These are phyloP conservation scores for Caradrina clavipalpis DNA, from an alignment of 2,888 invertebrate species.

Conservation along the genomic window DNA sequence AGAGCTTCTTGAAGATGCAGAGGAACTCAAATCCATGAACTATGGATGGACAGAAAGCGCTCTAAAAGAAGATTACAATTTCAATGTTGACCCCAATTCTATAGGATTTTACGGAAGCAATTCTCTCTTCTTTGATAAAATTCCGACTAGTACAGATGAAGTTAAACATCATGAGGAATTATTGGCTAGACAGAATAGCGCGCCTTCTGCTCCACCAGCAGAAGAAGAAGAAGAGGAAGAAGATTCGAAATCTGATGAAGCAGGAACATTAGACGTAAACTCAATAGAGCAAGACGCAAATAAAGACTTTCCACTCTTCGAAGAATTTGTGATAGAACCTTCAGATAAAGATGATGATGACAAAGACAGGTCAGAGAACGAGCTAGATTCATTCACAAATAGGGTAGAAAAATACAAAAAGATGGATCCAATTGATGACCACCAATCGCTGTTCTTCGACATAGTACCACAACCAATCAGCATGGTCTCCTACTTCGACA, in stretches of 20 bases:
- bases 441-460: slow-evolving; percentile 52
- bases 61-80: slow-evolving; percentile 68
- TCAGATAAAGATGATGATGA: slow-evolving; percentile 84
- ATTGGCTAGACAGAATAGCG: slow-evolving; percentile 73
- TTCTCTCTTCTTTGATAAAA: slow-evolving; percentile 76
- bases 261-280: slow-evolving; percentile 81
- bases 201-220: slow-evolving; percentile 80
- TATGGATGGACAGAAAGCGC: slow-evolving; percentile 76
- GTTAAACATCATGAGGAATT: slow-evolving; percentile 77
- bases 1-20: slow-evolving; percentile 74
- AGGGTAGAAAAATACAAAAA: slow-evolving; percentile 84
- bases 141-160: slow-evolving; percentile 81
- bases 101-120: slow-evolving; percentile 76
- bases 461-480: slow-evolving; percentile 74
- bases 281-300: slow-evolving; percentile 87
- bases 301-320: slow-evolving; percentile 83
- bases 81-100: slow-evolving; percentile 70
- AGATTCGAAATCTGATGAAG: slow-evolving; percentile 81
- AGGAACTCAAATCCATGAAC: slow-evolving; percentile 57
- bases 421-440: slow-evolving; percentile 69
- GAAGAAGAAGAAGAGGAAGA: slow-evolving; percentile 86
- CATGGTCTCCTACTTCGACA: slow-evolving; percentile 87
- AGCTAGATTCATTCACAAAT: slow-evolving; percentile 81
- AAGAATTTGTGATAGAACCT: slow-evolving; percentile 84
- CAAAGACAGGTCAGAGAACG: slow-evolving; percentile 75